These are phyloP conservation scores for Trididemnum clinides DNA, from an alignment of 23 tunicate genomes.

Conservation along the genomic window DNA sequence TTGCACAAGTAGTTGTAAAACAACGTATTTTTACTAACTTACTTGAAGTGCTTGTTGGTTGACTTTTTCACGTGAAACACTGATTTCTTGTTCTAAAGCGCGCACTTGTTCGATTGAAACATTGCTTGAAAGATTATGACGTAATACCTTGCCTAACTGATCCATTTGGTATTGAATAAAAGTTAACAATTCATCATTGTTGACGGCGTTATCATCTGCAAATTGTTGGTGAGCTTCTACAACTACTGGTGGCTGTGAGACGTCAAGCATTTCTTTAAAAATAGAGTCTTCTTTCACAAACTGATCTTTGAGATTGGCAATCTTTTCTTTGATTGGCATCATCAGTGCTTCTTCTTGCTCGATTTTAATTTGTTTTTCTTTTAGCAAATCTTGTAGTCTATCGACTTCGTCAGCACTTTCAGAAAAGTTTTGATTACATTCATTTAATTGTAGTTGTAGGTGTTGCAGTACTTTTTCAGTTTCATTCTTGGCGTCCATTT, in stretches of 20 bases:
- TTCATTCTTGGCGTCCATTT: background rate
- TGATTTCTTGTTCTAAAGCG: background rate
- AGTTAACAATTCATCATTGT: background rate
- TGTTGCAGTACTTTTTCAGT: background rate
- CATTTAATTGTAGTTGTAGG: background rate
- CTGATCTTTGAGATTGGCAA: background rate
- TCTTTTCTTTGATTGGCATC: background rate
- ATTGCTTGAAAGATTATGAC: background rate
- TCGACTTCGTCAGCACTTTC: background rate
- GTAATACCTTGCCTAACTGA: constrained; percentile 1
- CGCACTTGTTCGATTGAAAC: background rate
- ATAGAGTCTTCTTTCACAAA: constrained; percentile 30
- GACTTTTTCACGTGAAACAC: background rate
- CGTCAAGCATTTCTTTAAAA: constrained; percentile 8
- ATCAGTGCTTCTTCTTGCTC: background rate
- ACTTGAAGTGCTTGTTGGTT: constrained; percentile 38
- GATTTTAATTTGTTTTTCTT: background rate
- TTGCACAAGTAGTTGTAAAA: background rate
- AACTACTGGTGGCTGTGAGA: background rate
- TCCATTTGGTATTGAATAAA: background rate
- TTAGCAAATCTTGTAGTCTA: background rate
- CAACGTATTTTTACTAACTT: background rate
- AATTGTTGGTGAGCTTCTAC: constrained; percentile 36
- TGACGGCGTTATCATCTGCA: background rate
- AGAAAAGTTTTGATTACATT: background rate